Base-by-base conservation (phyloP, 2,113 vertebrate genomes). In the Pygoscelis adeliae region DNA sequence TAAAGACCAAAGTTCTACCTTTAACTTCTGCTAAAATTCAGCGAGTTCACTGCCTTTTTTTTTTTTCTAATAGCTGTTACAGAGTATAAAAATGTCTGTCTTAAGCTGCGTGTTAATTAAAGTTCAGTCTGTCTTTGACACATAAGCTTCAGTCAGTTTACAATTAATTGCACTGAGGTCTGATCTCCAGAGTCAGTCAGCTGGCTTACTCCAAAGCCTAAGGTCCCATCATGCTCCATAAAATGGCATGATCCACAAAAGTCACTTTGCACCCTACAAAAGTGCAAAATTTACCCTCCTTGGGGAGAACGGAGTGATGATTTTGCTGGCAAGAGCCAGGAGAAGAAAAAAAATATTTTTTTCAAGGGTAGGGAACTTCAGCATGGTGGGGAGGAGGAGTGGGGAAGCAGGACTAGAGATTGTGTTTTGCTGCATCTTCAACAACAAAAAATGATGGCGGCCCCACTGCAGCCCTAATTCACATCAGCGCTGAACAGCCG, bases 81-180 rank as follows among this genome's bases (percentile, higher is more conserved):
- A 70, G 42, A 79, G 20, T 59, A 76, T 36, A 89, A 85, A 87
- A 89, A 58, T 66, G 77, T 11, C 26, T 83, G 15, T 85, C 38
- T 72, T 72, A 69, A 70, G 59, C 50, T 70, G 32, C 42, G 16
- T 27, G 34, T 63, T 87, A 89, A 91, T 89, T 83, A 66, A 91
- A 95, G 55, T 91, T 77, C 81, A 88, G 74, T 55, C 62, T 84
- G 11, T 46, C 87, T 95, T 79, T 87, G 70, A 91, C 89, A 71
- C 77, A 83, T 18, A 90, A 87, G 55, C 11, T 71, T 82, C 80
- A 83, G 58, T 76, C 61, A 65, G 26, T 79, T 91, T 77, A 65
- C 78, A 82, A 46, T 70, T 89, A 95, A 96, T 83, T 91, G 49
- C 78, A 85, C 49, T 50, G 26, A 83, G 66, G 62, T 94, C 62